Base-by-base conservation (phyloP, 2,797 vertebrate genomes). In the Enteromius viviparus region DNA sequence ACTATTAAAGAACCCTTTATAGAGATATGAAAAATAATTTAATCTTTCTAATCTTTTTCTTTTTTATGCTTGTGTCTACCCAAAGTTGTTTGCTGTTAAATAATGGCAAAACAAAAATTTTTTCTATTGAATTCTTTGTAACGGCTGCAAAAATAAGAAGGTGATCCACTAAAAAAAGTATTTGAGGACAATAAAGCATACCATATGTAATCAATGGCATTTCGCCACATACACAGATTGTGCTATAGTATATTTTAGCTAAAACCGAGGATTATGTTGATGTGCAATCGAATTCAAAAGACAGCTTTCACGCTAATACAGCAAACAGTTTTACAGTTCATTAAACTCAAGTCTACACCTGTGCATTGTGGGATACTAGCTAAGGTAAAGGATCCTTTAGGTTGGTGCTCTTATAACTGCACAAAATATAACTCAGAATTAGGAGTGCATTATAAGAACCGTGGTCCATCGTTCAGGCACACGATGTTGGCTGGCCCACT, bases 401-500 rank as follows among this genome's bases (percentile, higher is more conserved):
- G 51, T 58, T 58, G 51, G 37, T n/a, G 40, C 23, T 77, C 51
- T 83, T 11, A 32, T 69, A 83, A 58, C 37, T 55, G 64, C 26
- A n/a, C 8, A 0, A 76, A 37, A 69, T 60, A 15, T 76, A 76
- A 68, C 4, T 6, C 17, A 69, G 26, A 51, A 51, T 47, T 74
- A 29, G 53, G 69, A 81, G 26, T 80, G 68, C 62, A 70, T 60
- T 85, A 74, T 14, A 21, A 76, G 37, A 66, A 68, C 34, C 6
- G 58, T 65, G 60, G 84, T 65, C 76, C 60, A 64, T 65, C 58
- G 45, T 72, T 66, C 69, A 32, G 37, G 53, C 40, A 51, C 78
- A 68, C 21, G 40, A 66, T 71, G 66, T 81, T 62, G 78, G 87
- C 47, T 80, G 68, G 81, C 74, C 79, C 11, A 51, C 60, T 55